Evolutionary conservation across 1,140 invertebrate species (phyloP).

Genomic region (Orchesella cincta): DNA sequence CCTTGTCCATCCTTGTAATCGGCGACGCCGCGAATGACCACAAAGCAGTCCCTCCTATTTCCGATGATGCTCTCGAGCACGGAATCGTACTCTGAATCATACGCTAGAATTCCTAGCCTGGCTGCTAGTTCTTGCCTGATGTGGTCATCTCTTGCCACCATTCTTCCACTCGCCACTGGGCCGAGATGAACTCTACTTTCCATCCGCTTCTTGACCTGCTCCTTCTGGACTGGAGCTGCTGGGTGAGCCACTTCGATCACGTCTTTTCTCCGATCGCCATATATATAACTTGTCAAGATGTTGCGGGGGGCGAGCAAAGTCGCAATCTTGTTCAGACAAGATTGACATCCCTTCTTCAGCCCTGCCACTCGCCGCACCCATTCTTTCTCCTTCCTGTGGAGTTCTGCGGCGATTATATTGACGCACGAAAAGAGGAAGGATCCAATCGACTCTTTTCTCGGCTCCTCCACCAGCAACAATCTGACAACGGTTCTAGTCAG

Average conservation of each 20-base stretch:
- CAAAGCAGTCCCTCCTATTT: constrained; percentile 84
- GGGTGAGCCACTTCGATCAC: constrained; percentile 95
- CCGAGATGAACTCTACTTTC: constrained; percentile 74
- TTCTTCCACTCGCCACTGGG: constrained; percentile 78
- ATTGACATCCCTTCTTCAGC: constrained; percentile 69
- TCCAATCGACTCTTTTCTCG: no score
- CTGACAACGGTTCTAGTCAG: no score
- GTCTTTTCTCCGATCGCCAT: constrained; percentile 88
- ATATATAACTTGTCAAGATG: constrained; percentile 93
- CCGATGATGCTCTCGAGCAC: constrained; percentile 91
- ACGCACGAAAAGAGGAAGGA: no score
- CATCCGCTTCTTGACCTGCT: constrained; percentile 22
- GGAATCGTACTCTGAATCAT: constrained; percentile 96
- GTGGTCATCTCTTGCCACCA: constrained; percentile 72
- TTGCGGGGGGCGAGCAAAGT: constrained; percentile 74
- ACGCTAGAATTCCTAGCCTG: constrained; percentile 76
- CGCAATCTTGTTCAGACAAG: constrained; percentile 61
- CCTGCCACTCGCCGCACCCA: constrained; percentile 85
- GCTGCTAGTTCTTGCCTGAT: constrained; percentile 74
- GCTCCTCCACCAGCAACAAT: no score
- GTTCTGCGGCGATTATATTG: constrained; percentile 73
- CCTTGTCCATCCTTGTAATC: constrained; percentile 97
- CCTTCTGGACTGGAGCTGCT: constrained; percentile 40
- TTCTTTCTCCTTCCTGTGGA: constrained; percentile 63
- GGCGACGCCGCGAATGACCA: constrained; percentile 78